Evolutionary conservation across 2,797 vertebrate genomes (phyloP), one percentile per base, ranked within the genome.

Genomic region (Sebastes variabilis): DNA sequence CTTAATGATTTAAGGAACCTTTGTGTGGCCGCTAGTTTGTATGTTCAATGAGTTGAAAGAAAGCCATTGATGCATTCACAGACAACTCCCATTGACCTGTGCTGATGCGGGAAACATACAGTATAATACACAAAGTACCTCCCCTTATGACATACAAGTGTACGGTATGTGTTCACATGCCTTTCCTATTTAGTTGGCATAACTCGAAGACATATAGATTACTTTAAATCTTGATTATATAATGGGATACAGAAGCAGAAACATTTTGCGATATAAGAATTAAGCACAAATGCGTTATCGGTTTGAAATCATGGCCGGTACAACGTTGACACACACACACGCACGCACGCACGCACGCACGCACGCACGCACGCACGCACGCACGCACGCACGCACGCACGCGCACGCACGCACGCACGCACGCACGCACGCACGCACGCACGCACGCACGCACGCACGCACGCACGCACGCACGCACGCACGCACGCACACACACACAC

Each of bases 181-280:
- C 49, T 70, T 87, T 84, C 46, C 42, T 42, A 66, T 86, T 82
- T 72, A 71, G 36, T 27, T 54, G 54, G 55, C 59, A 74, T 34
- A 52, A 76, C 79, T 85, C 61, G 80, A 66, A 80, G 67, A 72
- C 64, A 69, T 71, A 80, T 36, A 60, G 42, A 83, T 77, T 70
- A 38, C 70, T 55, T 76, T 72, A 74, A 84, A 88, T 72, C 65
- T 65, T 84, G 56, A 82, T 79, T 73, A 38, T 60, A 90, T 83
- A 77, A 85, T 86, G 46, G 64, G 65, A 84, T 75, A 85, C 75
- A 83, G 79, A 65, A 58, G 68, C 56, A 75, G n/a, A 56, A 82
- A 67, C 36, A 80, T 84, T 82, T 79, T 60, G 38, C 6, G 52
- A 79, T 82, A 82, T 60, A 30, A 68, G 68, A 82, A 78, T 64